These are phyloP conservation scores for Drosophila funebris DNA, from an alignment of 1,140 invertebrate genomes.

Conservation along the genomic window DNA sequence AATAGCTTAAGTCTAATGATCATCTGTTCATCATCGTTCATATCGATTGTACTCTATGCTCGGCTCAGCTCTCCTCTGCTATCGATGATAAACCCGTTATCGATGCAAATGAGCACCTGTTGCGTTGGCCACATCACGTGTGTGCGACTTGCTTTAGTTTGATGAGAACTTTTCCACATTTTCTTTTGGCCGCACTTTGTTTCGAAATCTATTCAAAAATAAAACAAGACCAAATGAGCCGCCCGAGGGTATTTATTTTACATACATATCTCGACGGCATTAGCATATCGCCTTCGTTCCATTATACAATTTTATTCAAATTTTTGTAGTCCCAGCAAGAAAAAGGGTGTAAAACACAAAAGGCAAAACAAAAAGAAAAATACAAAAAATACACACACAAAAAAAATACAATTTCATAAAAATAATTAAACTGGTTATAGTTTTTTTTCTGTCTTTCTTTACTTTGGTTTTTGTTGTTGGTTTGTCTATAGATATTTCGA, in stretches of 20 bases:
- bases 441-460: conserved; percentile 44
- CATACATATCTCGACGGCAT: conserved; percentile 44
- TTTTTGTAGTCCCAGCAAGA: conserved; percentile 40
- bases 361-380: conserved; percentile 20
- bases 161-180: conserved; percentile 55
- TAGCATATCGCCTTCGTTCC: conserved; percentile 40
- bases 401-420: conserved; percentile 70
- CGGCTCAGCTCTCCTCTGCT: too few species aligned
- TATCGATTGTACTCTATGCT: conserved; percentile 25
- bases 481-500: conserved; percentile 68
- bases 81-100: conserved; percentile 43
- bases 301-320: conserved; percentile 80
- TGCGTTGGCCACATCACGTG: conserved; percentile 46
- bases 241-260: conserved; percentile 51
- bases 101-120: conserved; percentile 67
- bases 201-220: conserved; percentile 50
- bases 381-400: conserved; percentile 25
- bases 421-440: conserved; percentile 81
- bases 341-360: conserved; percentile 41
- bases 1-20: conserved; percentile 40
- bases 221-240: conserved; percentile 49
- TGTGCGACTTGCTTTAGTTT: conserved; percentile 32
- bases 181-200: conserved; percentile 35
- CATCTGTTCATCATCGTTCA: conserved; percentile 4
- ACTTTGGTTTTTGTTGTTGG: conserved; percentile 30